Conservation (phyloP, 2,113 vertebrate genomes). For the Macquaria ambigua region DNA sequence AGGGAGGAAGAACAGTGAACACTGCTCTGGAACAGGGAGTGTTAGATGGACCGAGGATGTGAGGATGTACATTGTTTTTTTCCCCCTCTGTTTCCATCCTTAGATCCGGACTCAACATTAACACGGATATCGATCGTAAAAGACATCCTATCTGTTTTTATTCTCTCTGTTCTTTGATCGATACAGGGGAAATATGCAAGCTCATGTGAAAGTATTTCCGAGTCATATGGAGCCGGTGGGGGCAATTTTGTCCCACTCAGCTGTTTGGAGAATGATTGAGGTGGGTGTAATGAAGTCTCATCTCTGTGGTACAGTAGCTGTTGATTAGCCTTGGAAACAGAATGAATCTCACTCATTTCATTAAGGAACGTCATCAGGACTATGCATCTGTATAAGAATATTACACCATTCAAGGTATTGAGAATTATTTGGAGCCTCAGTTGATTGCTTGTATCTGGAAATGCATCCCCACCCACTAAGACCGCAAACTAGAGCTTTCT, state of each 20-base stretch:
- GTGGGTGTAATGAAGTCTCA: constrained; percentile 50
- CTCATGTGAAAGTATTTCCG: constrained; percentile 55
- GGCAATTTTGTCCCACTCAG: constrained; percentile 33
- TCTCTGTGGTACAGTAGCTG: not conserved
- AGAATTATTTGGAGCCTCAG: constrained; percentile 3
- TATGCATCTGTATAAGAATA: not conserved
- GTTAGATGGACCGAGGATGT: constrained; percentile 8
- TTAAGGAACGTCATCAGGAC: constrained; percentile 6
- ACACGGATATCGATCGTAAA: constrained; percentile 49
- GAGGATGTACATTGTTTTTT: constrained; percentile 11
- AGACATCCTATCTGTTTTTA: constrained; percentile 64
- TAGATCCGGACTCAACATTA: constrained; percentile 48
- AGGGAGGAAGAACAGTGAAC: not conserved
- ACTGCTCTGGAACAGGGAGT: not conserved
- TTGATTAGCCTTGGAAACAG: constrained; percentile 14
- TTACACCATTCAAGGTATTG: not conserved
- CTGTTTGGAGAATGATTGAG: constrained; percentile 41
- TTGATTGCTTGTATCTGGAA: not conserved
- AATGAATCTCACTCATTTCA: not conserved
- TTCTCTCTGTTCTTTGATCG: constrained; percentile 37
- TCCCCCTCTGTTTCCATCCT: constrained; percentile 27
- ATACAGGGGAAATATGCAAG: constrained; percentile 63
- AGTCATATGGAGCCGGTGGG: constrained; percentile 32
- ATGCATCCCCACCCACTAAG: constrained; percentile 4
- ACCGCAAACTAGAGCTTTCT: constrained; percentile 10